phyloP scores from a whole-genome alignment of 2,797 vertebrate genomes.

The Hemitrygon akajei region DNA sequence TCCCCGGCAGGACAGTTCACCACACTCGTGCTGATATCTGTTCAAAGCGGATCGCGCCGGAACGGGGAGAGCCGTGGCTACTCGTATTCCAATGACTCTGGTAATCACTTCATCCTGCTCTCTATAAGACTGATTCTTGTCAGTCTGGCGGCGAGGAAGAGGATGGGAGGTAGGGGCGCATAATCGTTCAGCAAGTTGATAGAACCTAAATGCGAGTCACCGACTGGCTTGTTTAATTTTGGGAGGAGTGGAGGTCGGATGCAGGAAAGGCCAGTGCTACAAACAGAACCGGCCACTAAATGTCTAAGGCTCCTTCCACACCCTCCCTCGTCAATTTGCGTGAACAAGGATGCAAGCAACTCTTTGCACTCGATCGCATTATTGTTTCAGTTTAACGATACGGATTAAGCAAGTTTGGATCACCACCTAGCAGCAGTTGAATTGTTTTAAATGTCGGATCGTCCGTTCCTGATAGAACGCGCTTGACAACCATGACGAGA shows the following conservation, averaged over 20 bases:
- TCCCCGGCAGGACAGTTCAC: neutral
- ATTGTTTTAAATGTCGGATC: neutral
- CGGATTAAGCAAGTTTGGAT: neutral
- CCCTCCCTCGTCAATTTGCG: neutral
- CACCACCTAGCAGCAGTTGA: neutral
- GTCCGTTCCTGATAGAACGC: too few relatives aligned
- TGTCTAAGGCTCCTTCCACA: neutral
- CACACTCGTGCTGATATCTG: neutral
- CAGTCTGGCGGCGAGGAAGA: too few relatives aligned
- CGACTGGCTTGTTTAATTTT: neutral
- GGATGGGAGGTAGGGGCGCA: slow-evolving; percentile 45
- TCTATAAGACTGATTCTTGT: neutral
- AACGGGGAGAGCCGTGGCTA: neutral
- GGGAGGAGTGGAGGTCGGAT: neutral
- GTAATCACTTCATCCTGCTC: neutral
- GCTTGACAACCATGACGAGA: neutral
- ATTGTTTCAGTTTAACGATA: neutral
- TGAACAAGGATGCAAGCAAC: neutral
- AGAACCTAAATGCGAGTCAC: neutral
- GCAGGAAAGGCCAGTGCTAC: neutral
- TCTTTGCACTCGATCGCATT: neutral
- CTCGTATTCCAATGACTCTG: neutral
- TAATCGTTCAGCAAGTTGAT: slow-evolving; percentile 39
- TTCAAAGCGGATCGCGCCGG: neutral
- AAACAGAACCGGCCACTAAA: neutral